Percentiles rank a stretch among this genome's conserved stretches.
phyloP scores from a whole-genome alignment of 2,888 invertebrate genomes.

The Scelioninae gen. 1 region DNA sequence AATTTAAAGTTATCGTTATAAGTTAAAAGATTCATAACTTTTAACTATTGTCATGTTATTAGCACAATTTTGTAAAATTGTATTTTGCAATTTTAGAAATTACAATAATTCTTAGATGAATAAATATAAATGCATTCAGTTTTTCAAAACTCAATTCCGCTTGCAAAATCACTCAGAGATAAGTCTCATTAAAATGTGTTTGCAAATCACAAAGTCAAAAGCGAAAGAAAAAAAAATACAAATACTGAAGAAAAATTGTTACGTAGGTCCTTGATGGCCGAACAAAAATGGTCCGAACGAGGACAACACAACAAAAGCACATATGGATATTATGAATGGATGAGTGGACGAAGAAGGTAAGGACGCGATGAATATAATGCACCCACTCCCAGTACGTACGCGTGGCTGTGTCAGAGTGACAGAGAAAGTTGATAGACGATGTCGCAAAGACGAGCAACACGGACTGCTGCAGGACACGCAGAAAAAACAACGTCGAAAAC shows the following conservation, averaged over 20 bases:
- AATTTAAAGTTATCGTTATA: too few species aligned
- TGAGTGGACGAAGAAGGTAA: conserved; percentile 79
- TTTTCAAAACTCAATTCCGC: too few species aligned
- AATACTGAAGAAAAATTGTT: conserved; percentile 81
- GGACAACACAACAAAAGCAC: conserved; percentile 80
- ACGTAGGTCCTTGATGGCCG: conserved; percentile 82
- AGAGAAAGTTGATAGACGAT: conserved; percentile 68
- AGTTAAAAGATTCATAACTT: too few species aligned
- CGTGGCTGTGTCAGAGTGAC: conserved; percentile 72
- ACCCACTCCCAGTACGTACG: conserved; percentile 79
- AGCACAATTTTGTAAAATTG: too few species aligned
- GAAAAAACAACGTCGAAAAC: conserved; percentile 64
- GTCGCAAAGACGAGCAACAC: conserved; percentile 56
- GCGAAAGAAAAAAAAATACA: not conserved
- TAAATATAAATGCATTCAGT: too few species aligned
- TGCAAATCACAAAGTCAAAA: too few species aligned
- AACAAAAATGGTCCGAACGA: conserved; percentile 80
- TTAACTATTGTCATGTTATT: too few species aligned
- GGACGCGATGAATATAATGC: conserved; percentile 82
- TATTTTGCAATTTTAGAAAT: too few species aligned
- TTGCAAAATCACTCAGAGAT: too few species aligned
- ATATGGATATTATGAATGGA: conserved; percentile 83
- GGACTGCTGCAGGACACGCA: conserved; percentile 49
- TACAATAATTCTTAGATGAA: too few species aligned
- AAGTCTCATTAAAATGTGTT: too few species aligned